Percentiles rank a stretch among this genome's conserved stretches.
phyloP scores from a whole-genome alignment of 2,113 vertebrate species.

The Serilophus lunatus region DNA sequence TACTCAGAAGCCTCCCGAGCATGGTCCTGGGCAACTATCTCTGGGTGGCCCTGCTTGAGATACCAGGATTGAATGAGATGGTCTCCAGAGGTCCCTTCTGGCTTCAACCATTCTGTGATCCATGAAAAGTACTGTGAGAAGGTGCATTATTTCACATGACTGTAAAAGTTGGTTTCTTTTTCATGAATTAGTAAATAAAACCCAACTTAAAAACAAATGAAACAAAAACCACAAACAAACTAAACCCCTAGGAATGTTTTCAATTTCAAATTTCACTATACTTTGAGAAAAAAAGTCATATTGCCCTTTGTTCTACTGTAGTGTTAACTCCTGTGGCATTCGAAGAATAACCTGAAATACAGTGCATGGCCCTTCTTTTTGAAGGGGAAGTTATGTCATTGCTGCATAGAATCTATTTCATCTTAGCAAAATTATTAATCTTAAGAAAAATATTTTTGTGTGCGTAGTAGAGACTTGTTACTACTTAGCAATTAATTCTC shows the following conservation, averaged over 20 bases:
- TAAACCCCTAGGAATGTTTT: not conserved
- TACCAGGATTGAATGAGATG: not conserved
- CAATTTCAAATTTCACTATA: not conserved
- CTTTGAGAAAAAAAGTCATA: not conserved
- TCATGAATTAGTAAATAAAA: not conserved
- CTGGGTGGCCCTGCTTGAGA: not conserved
- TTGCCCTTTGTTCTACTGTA: not conserved
- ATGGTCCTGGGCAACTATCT: not conserved
- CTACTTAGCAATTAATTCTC: not conserved
- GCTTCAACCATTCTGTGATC: not conserved
- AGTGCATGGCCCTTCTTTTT: not conserved
- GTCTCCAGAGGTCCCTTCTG: not conserved
- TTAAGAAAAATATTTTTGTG: not conserved
- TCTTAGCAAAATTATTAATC: not conserved
- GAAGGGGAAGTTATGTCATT: not conserved
- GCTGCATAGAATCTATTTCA: not conserved
- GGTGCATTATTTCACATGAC: not conserved
- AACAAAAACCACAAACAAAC: not conserved
- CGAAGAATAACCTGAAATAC: not conserved
- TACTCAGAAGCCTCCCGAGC: not conserved
- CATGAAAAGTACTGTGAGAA: not conserved
- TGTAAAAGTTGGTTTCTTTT: not conserved
- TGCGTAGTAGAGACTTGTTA: not conserved
- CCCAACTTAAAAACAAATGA: not conserved
- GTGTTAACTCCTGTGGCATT: not conserved